Percentiles rank a stretch among this genome's conserved stretches.
These are phyloP conservation scores for Menidia beryllina DNA, from an alignment of 2,113 vertebrate genomes.

Conservation along the genomic window DNA sequence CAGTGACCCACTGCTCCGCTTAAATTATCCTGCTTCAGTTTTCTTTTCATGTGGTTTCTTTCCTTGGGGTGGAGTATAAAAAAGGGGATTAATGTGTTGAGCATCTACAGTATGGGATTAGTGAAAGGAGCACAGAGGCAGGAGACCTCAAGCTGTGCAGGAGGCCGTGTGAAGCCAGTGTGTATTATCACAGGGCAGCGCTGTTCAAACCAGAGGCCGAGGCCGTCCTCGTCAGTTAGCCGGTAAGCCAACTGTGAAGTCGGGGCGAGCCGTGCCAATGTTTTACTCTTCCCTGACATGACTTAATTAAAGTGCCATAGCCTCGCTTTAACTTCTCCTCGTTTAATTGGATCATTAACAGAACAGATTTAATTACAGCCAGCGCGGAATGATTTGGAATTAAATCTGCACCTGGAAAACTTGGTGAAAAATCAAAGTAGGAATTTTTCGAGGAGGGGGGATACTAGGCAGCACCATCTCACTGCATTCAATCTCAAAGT, in stretches of 20 bases:
- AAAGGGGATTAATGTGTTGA: conserved; percentile 45
- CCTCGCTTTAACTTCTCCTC: conserved; percentile 64
- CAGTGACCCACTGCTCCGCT: conserved; percentile 26
- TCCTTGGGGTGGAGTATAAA: conserved; percentile 12
- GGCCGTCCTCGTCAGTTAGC: conserved; percentile 34
- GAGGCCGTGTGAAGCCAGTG: conserved; percentile 20
- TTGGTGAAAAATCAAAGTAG: conserved; percentile 52
- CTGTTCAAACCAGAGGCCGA: conserved; percentile 43
- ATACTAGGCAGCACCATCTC: too few species aligned
- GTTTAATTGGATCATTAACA: conserved; percentile 74
- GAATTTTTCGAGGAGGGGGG: conserved; percentile 14
- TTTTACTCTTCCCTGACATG: conserved; percentile 60
- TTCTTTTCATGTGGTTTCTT: conserved; percentile 7
- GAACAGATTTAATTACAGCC: conserved; percentile 73
- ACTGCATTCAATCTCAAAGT: too few species aligned
- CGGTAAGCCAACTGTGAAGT: conserved; percentile 41
- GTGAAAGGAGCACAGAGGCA: conserved; percentile 20
- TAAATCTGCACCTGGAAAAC: conserved; percentile 65
- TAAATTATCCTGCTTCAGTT: conserved; percentile 7
- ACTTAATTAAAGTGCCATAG: conserved; percentile 71
- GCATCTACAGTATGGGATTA: conserved; percentile 50
- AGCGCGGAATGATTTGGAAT: conserved; percentile 51
- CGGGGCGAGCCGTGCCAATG: conserved; percentile 39
- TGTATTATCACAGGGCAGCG: conserved; percentile 32
- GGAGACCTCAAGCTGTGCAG: conserved; percentile 30